Conservation (phyloP, 2,113 vertebrate genomes). For the Lampris incognitus region DNA sequence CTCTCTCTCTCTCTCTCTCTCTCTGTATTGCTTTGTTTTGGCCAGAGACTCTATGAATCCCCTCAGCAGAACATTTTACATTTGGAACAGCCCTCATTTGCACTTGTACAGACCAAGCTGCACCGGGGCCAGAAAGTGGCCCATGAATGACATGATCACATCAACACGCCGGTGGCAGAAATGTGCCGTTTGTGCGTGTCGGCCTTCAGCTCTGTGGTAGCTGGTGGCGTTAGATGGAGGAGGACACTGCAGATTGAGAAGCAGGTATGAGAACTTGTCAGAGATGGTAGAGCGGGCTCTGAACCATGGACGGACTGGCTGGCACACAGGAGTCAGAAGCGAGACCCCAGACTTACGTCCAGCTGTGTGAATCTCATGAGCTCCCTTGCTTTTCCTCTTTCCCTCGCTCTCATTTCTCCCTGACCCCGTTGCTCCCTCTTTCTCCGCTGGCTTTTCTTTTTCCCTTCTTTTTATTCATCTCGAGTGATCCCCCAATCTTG, state of each 20-base stretch:
- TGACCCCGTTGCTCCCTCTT: not conserved
- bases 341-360: constrained; percentile 47
- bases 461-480: not conserved
- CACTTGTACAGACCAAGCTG: constrained; percentile 59
- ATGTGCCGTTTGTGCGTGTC: constrained; percentile 31
- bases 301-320: constrained; percentile 56
- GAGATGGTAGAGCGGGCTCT: constrained; percentile 59
- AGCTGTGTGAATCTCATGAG: constrained; percentile 28
- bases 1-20: no score
- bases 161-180: constrained; percentile 61
- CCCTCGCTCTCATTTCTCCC: constrained; percentile 6
- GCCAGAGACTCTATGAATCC: constrained; percentile 44
- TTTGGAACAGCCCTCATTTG: constrained; percentile 66
- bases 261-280: constrained; percentile 71
- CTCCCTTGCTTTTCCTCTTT: not conserved
- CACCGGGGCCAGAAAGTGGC: constrained; percentile 53
- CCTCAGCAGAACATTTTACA: constrained; percentile 65
- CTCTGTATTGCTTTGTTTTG: constrained; percentile 60
- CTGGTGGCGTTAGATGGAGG: not conserved
- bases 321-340: constrained; percentile 57
- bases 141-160: constrained; percentile 71
- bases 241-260: constrained; percentile 60
- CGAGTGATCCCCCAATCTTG: constrained; percentile 8
- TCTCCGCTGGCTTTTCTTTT: constrained; percentile 17
- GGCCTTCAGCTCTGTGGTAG: constrained; percentile 2